A percentile compares a stretch with the other conserved stretches of the same genome.
These are phyloP conservation scores for Tichodroma muraria DNA, from an alignment of 2,113 vertebrate species.

Conservation along the genomic window DNA sequence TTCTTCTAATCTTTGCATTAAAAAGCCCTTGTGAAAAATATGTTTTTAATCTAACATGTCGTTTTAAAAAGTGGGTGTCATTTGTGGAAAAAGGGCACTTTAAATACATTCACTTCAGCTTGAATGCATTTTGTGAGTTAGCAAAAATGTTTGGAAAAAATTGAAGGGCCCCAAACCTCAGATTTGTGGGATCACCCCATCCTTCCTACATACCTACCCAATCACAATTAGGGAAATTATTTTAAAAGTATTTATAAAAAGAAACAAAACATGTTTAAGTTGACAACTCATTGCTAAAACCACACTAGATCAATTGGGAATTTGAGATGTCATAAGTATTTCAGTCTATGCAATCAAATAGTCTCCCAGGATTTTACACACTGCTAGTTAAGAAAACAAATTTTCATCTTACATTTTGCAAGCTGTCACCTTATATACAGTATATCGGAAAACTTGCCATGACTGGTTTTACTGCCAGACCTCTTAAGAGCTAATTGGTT, in stretches of 20 bases:
- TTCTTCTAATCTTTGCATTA: not conserved
- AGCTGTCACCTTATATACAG: conserved; percentile 72
- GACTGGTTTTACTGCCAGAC: conserved; percentile 69
- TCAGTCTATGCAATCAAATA: conserved; percentile 58
- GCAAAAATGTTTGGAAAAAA: conserved; percentile 14
- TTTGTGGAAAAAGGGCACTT: not conserved
- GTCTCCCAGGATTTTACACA: conserved; percentile 72
- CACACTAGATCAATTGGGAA: conserved; percentile 44
- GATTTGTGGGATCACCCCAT: not conserved
- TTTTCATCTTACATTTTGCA: conserved; percentile 77
- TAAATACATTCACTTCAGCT: too few relatives aligned
- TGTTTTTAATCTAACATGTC: not conserved
- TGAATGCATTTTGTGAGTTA: not conserved
- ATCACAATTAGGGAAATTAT: conserved; percentile 32
- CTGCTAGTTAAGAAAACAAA: conserved; percentile 75
- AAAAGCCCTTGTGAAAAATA: not conserved
- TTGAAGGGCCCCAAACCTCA: not conserved
- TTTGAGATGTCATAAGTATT: conserved; percentile 60
- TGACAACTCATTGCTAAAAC: conserved; percentile 58
- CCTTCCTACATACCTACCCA: not conserved
- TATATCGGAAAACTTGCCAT: conserved; percentile 71
- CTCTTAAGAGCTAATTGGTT: conserved; percentile 77
- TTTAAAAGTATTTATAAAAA: conserved; percentile 23
- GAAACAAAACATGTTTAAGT: conserved; percentile 16
- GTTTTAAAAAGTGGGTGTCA: not conserved